Base-by-base conservation (phyloP, 1,140 invertebrate genomes). In the Metopolophium dirhodum region DNA sequence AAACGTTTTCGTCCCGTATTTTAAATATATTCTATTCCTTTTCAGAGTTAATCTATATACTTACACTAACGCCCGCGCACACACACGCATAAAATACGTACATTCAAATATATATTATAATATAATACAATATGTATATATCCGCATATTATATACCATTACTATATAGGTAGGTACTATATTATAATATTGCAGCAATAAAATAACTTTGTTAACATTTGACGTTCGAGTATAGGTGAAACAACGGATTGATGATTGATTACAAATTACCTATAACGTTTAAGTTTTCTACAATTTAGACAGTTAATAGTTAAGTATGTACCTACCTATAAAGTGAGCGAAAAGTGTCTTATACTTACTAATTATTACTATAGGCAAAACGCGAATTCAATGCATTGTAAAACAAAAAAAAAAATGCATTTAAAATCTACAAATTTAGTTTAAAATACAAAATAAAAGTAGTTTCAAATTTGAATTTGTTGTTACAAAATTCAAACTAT, bases 1-100 rank as follows among this genome's bases (percentile, higher is more conserved):
- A 77, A 77, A 77, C 30, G 61, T n/a, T 77, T 77, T 77, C 61
- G 11, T 77, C n/a, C 4, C 14, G 61, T 77, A 77, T 77, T 77
- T 77, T 77, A 77, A 77, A 35, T 77, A 77, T 77, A 77, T 77
- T n/a, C n/a, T 77, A 77, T 77, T 77, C 61, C 61, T 77, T 77
- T 18, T n/a, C 61, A n/a, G 61, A 77, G n/a, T 18, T 77, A 77
- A 77, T 77, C 30, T 77, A 35, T 77, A 77, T 77, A 77, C 61
- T 77, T 77, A n/a, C 30, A n/a, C 61, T 11, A 18, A 68, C 30
- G 30, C 30, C 0, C 54, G 22, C 14, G 14, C n/a, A 18, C 14
- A 68, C 30, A n/a, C 26, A 61, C 20, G 11, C 30, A 30, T 61
- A 61, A 61, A 61, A 61, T 61, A 68, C 61, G 14, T 6, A 77